phyloP scores from a whole-genome alignment of 2,113 vertebrate genomes.

The Corythoichthys intestinalis region DNA sequence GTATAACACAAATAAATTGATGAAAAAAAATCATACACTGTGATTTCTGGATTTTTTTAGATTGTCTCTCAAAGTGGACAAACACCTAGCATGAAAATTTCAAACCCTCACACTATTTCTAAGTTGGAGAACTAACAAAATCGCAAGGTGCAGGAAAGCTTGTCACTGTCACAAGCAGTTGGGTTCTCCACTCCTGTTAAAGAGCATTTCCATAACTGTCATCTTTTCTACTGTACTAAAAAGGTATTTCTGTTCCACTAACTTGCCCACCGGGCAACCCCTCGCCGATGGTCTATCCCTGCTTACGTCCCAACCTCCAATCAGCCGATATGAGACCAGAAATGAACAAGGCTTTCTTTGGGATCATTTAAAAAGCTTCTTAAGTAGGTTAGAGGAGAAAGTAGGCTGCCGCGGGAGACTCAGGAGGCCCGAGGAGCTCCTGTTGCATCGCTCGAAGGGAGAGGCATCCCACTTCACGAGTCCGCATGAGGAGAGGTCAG shows the following conservation, averaged over 20 bases:
- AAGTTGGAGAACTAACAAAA: too few species aligned
- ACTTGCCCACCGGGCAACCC: conserved; percentile 1
- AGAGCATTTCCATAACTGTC: background rate
- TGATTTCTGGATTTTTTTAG: too few species aligned
- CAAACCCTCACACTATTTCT: too few species aligned
- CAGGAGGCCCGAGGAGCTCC: conserved; percentile 64
- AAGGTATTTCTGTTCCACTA: background rate
- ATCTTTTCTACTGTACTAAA: background rate
- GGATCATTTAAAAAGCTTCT: conserved; percentile 70
- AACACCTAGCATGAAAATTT: too few species aligned
- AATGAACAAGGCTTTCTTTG: conserved; percentile 69
- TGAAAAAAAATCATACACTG: too few species aligned
- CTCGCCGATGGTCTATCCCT: conserved; percentile 22
- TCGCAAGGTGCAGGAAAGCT: background rate
- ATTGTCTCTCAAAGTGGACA: too few species aligned
- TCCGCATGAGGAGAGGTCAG: conserved; percentile 33
- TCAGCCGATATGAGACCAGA: conserved; percentile 46
- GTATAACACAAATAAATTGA: too few species aligned
- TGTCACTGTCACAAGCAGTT: background rate
- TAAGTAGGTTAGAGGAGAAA: conserved; percentile 77
- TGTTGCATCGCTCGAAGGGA: conserved; percentile 55
- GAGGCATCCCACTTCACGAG: conserved; percentile 63
- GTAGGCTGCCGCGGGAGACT: conserved; percentile 68
- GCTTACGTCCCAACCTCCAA: conserved; percentile 34
- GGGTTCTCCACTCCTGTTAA: background rate